Percentiles rank a stretch among this genome's conserved stretches.
Evolutionary conservation across 2,797 vertebrate species (phyloP).

Genomic region (Vireo griseus): DNA sequence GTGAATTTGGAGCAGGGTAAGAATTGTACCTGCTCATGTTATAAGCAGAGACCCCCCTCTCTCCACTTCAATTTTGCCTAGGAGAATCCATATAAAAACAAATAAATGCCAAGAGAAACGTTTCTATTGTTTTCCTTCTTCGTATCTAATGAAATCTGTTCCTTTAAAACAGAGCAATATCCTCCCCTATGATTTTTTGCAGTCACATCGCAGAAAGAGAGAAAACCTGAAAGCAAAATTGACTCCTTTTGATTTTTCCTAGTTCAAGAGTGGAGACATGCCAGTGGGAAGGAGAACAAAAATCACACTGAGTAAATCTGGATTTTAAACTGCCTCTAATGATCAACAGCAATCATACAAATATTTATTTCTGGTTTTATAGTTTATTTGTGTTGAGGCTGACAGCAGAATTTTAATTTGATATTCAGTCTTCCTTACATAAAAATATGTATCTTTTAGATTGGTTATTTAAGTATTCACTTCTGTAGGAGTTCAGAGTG

Average conservation of each 20-base stretch:
- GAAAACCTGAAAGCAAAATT: slow-evolving; percentile 59
- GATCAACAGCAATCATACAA: slow-evolving; percentile 17
- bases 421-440: neutral
- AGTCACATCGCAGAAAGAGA: slow-evolving; percentile 23
- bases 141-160: slow-evolving; percentile 52
- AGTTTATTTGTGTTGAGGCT: slow-evolving; percentile 4
- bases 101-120: slow-evolving; percentile 56
- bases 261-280: slow-evolving; percentile 30
- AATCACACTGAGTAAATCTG: slow-evolving; percentile 10
- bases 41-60: neutral
- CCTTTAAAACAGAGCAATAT: slow-evolving; percentile 59
- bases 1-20: neutral
- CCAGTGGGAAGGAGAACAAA: slow-evolving; percentile 47
- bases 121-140: slow-evolving; percentile 54
- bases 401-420: neutral
- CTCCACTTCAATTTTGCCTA: slow-evolving; percentile 6
- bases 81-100: slow-evolving; percentile 38
- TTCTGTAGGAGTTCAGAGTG: neutral
- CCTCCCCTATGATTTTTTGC: slow-evolving; percentile 61
- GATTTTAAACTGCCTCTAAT: slow-evolving; percentile 31
- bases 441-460: neutral
- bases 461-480: neutral
- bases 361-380: slow-evolving; percentile 34
- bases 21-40: neutral
- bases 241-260: slow-evolving; percentile 49